Evolutionary conservation across 2,888 invertebrate species (phyloP), one percentile per base, ranked within the genome.

Genomic region (Rhagonycha lutea): DNA sequence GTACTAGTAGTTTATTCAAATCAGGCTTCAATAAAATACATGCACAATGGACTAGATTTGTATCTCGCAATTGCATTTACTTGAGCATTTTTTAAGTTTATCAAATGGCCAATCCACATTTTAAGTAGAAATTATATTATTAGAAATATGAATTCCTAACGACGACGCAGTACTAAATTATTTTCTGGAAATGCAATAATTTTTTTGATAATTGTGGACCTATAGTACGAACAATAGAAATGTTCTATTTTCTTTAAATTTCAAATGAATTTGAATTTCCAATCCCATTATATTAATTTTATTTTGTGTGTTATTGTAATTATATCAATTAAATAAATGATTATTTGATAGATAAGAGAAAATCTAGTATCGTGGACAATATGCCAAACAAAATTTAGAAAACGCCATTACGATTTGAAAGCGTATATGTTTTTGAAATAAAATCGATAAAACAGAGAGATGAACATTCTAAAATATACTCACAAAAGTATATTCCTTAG

Each of bases 21-120:
- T 84, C 80, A 82, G 80, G 77, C 82, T 80, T 82, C 79, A 83
- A 83, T 83, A 83, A 81, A n/a, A 65, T 24, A 26, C n/a, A 82
- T 79, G 71, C 77, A 76, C 70, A 80, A 79, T 80, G 71, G 72
- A 29, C 71, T 47, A 68, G 72, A 72, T 71, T 73, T 72, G 47
- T 72, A 75, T 72, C 71, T 71, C 68, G 71, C 61, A 70, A 74
- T 75, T 75, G 67, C 72, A 47, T 69, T 76, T 75, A 29, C 63
- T 72, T 75, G 28, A 62, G 5, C 32, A n/a, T 63, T 65, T 65
- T 65, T 24, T n/a, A 12, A 65, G 4, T n/a, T n/a, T 18, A 24
- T 65, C 24, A 12, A 24, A 8, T 24, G 0, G 18, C n/a, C 63
- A 23, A 65, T 24, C 12, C 24, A n/a, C n/a, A 47, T 47, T 47